Conservation (phyloP, 2,888 invertebrate species). For the Cryptus viduatorius region DNA sequence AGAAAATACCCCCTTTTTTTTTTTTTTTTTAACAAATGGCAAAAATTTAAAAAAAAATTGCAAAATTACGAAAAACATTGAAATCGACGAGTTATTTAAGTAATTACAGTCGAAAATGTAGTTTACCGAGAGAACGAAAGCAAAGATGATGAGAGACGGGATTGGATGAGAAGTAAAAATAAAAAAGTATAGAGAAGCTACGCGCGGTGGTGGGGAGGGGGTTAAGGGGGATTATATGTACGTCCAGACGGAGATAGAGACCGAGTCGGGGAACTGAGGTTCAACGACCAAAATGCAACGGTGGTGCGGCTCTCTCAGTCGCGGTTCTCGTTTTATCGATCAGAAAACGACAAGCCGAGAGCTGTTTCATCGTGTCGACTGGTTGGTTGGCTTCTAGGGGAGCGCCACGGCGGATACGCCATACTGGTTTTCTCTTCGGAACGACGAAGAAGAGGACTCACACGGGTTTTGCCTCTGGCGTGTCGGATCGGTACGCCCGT, state of each 20-base stretch:
- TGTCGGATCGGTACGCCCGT: constrained; percentile 28
- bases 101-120: neutral
- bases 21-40: no score
- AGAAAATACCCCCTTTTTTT: no score
- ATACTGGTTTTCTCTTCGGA: constrained; percentile 57
- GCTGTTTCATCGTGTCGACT: constrained; percentile 56
- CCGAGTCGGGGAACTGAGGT: constrained; percentile 60
- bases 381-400: constrained; percentile 56
- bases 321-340: constrained; percentile 69
- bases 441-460: constrained; percentile 46
- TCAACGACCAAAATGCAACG: constrained; percentile 80
- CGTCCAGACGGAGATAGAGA: constrained; percentile 35
- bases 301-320: constrained; percentile 48
- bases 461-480: constrained; percentile 31
- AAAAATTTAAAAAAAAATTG: no score
- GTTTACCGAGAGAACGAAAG: constrained; percentile 16
- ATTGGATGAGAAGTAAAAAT: constrained; percentile 2
- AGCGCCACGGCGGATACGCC: constrained; percentile 41
- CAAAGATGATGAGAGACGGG: constrained; percentile 14
- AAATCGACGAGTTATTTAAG: neutral
- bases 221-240: neutral
- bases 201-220: neutral
- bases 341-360: constrained; percentile 58
- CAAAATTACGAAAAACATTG: neutral
- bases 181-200: constrained; percentile 26